Base-by-base conservation (phyloP, 2,113 vertebrate species). In the Mastomys coucha region DNA sequence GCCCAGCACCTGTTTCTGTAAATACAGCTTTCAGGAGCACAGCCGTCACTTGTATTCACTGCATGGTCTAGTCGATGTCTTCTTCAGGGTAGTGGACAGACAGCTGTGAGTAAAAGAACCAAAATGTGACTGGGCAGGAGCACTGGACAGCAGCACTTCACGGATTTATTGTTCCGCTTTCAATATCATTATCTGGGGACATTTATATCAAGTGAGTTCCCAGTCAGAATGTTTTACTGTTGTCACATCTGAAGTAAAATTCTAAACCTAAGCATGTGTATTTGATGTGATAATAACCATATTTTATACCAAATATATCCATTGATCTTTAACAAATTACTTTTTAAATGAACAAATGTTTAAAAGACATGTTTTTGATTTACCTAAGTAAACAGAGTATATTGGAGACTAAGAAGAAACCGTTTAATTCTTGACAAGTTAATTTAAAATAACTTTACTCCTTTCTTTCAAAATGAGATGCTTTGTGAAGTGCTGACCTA, bases 401-500 rank as follows among this genome's bases (percentile, higher is more conserved):
- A 89, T 65, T 94, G 91, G 95, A 24, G 14, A 60, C 49, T 88
- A 20, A 95, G n/a, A 86, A 84, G 45, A 95, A 92, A 91, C 88
- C 42, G 45, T 85, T 84, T 96, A 89, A 92, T 58, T 93, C 63
- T 73, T 92, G 26, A 16, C 33, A 65, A 75, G 56, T 60, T 80
- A 56, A 86, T 91, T 91, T 89, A 67, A 97, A 89, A 94, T 92
- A 82, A 92, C 45, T 96, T 94, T 53, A 73, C 4, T 89, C 91
- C 65, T 78, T 95, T 73, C 22, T 92, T 78, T 91, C 11, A 65
- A 90, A 94, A 93, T 93, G 75, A 93, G 24, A 82, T 82, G 36
- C 88, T 95, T 96, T 95, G 95, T 92, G 88, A 73, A 95, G 77
- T 53, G n/a, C 3, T 24, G 67, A 45, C 5, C 31, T 85, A 65